Evolutionary conservation across 2,797 vertebrate species (phyloP).

Genomic region (Philypnodon macrostomus): DNA sequence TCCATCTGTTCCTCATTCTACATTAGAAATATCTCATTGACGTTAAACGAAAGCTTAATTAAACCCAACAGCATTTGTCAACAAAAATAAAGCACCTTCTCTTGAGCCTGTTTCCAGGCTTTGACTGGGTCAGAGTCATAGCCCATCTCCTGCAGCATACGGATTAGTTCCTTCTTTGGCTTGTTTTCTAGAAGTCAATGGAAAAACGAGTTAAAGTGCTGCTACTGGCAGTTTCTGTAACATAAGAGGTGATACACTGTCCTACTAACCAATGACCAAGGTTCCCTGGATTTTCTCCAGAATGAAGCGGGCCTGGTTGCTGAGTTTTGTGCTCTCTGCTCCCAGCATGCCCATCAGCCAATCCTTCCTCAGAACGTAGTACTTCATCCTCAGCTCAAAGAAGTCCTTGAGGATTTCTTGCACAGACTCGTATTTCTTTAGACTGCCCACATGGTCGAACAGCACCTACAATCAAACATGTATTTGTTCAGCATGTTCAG

Average conservation of each 20-base stretch:
- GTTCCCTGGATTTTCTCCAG: conserved; percentile 95
- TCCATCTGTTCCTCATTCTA: conserved; percentile 51
- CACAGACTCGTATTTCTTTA: conserved; percentile 90
- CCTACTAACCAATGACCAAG: conserved; percentile 88
- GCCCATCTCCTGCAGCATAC: conserved; percentile 88
- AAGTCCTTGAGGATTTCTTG: conserved; percentile 90
- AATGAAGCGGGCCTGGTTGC: conserved; percentile 97
- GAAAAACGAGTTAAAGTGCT: neutral
- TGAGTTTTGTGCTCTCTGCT: conserved; percentile 87
- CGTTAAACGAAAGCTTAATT: neutral
- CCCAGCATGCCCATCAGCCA: conserved; percentile 92
- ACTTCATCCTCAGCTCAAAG: conserved; percentile 90
- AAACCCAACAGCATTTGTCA: neutral
- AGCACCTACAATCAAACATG: conserved; percentile 80
- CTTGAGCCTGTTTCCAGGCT: conserved; percentile 89
- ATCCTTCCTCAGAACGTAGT: conserved; percentile 91
- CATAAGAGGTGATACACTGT: neutral
- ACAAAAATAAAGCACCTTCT: conserved; percentile 77
- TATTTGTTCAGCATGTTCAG: neutral
- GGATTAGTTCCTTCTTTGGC: conserved; percentile 93
- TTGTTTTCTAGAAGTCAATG: conserved; percentile 86
- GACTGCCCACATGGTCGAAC: conserved; percentile 92
- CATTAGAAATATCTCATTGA: neutral
- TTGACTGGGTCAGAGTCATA: conserved; percentile 96
- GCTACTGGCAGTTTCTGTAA: neutral